A percentile compares a stretch with the other conserved stretches of the same genome.
Conservation (phyloP, 2,113 vertebrate genomes). For the Drymodes brunneopygia region DNA sequence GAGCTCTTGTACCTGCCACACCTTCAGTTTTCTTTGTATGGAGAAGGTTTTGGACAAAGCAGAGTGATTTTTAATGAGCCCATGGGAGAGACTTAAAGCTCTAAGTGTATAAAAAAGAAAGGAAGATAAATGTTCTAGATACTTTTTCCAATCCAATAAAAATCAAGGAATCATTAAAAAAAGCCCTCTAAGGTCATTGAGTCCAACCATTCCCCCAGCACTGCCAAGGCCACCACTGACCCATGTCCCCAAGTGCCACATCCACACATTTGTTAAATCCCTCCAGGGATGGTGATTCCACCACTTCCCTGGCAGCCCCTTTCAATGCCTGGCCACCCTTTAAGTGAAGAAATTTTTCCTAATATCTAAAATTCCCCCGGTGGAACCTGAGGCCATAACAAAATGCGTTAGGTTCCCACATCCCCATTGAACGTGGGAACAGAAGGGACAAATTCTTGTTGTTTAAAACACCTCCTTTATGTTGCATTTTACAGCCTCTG, state of each 20-base stretch:
- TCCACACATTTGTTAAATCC: not conserved
- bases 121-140: not conserved
- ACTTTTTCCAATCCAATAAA: not conserved
- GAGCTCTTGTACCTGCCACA: accelerated
- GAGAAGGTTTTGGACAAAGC: not conserved
- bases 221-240: not conserved
- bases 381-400: not conserved
- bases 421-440: accelerated
- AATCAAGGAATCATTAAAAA: not conserved
- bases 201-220: not conserved
- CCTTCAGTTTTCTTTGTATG: not conserved
- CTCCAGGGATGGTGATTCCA: not conserved
- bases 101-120: not conserved
- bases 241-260: not conserved
- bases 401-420: not conserved
- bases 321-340: not conserved
- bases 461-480: not conserved
- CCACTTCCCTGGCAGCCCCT: not conserved
- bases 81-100: not conserved
- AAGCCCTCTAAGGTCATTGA: not conserved
- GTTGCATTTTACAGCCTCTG: not conserved
- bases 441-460: not conserved
- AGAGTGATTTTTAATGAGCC: not conserved
- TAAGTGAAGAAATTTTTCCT: not conserved
- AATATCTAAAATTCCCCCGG: not conserved